These are phyloP conservation scores for Anadara kagoshimensis DNA, from an alignment of 1,140 invertebrate genomes.

Conservation along the genomic window DNA sequence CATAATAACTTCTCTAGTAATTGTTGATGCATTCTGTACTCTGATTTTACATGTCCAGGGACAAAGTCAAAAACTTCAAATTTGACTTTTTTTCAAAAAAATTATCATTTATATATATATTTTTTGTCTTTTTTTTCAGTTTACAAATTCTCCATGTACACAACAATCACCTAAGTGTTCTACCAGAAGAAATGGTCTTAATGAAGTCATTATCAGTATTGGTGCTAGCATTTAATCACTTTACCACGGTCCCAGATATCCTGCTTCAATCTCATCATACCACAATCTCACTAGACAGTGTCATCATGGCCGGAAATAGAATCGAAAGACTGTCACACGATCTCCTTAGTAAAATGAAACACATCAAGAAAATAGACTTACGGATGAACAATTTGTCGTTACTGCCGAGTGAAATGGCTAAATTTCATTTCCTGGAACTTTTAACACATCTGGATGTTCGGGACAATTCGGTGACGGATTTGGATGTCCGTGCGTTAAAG, in stretches of 20 bases:
- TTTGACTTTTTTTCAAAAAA: no score
- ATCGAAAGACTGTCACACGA: conserved; percentile 66
- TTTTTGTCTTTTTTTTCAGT: conserved; percentile 52
- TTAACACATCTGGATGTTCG: conserved; percentile 71
- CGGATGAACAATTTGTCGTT: conserved; percentile 71
- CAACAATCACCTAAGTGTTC: conserved; percentile 68
- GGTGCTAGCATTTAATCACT: conserved; percentile 73
- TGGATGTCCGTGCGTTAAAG: conserved; percentile 68
- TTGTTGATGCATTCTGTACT: no score
- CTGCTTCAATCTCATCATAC: conserved; percentile 57
- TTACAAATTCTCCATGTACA: conserved; percentile 70
- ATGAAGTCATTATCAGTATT: conserved; percentile 68
- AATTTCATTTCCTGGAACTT: conserved; percentile 68
- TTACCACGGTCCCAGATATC: conserved; percentile 63
- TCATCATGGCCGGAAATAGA: conserved; percentile 73
- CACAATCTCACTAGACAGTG: conserved; percentile 63
- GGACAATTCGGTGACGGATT: conserved; percentile 68
- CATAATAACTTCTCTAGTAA: no score
- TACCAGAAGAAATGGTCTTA: conserved; percentile 65
- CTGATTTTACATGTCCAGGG: no score
- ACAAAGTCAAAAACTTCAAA: no score
- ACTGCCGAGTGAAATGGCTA: conserved; percentile 66
- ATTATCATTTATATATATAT: no score
- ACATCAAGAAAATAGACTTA: conserved; percentile 72
- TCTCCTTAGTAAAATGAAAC: conserved; percentile 62